Evolutionary conservation across 2,113 vertebrate genomes (phyloP).

Genomic region (Gasterosteus nipponicus): DNA sequence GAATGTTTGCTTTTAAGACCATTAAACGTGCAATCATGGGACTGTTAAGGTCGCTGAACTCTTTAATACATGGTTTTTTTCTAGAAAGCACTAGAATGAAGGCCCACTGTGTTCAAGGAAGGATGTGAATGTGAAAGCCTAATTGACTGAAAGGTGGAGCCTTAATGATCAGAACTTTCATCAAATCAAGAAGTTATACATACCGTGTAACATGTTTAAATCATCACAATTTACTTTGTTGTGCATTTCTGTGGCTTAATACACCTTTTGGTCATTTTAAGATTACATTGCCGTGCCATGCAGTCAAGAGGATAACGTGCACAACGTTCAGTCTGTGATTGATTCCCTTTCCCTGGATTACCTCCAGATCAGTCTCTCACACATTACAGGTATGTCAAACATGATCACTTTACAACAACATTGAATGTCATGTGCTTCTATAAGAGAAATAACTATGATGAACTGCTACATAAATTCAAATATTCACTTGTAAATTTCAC

Average conservation of each 20-base stretch:
- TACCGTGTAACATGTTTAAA: too few species aligned
- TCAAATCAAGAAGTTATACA: too few species aligned
- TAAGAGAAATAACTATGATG: neutral
- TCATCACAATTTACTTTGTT: neutral
- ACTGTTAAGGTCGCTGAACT: constrained; percentile 13
- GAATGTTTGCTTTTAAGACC: constrained; percentile 39
- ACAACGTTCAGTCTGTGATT: constrained; percentile 94
- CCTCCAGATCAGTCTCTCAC: constrained; percentile 96
- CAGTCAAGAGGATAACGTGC: constrained; percentile 90
- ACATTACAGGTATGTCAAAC: constrained; percentile 89
- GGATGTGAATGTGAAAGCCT: neutral
- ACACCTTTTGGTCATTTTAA: constrained; percentile 47
- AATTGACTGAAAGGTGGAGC: too few species aligned
- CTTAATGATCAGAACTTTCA: too few species aligned
- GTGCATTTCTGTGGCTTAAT: neutral
- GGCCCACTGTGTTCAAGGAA: neutral
- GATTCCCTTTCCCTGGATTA: constrained; percentile 97
- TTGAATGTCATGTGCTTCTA: neutral
- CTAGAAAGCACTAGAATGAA: neutral
- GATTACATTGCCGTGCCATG: constrained; percentile 86
- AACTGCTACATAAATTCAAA: neutral
- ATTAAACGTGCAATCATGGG: constrained; percentile 36
- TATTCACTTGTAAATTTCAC: neutral
- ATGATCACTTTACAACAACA: neutral
- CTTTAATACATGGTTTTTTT: neutral